Base-by-base conservation (phyloP, 2,888 invertebrate genomes). In the Cenopis cana region DNA sequence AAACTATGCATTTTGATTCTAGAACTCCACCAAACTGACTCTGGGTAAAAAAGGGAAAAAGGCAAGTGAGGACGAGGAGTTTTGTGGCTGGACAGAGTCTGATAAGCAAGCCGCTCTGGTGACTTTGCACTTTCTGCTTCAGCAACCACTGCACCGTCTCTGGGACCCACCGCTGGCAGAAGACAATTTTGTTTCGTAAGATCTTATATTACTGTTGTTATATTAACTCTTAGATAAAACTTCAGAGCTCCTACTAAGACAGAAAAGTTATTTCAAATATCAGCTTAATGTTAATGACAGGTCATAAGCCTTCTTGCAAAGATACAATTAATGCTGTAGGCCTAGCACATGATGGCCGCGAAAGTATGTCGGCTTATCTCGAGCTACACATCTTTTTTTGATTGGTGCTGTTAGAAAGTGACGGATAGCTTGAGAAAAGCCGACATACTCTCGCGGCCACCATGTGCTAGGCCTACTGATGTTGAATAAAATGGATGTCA, bases 151-250 rank as follows among this genome's bases (percentile, higher is more conserved):
- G 17, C 94, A 96, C 56, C 94, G 95, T 72, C 93, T 98, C 0
- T 98, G 98, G 97, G 95, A 95, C 78, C 97, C 97, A 8, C 97
- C 97, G 0, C 91, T 97, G 52, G 95, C 96, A 41, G 98, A 98
- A 81, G 96, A 97, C 82, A 95, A 95, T 78, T 98, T 98, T 94
- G 95, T 97, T 55, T 95, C 95, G 97, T 97, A 90, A 94, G 95
- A 91, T 38, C 0, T 52, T 46, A 36, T 10, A 18, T 18, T 17
- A 10, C 50, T 18, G 5, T 17, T 10, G 10, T 50, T 10, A 2
- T 50, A 18, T 17, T 18, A 18, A 18, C 10, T 18, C 10, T 50
- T 10, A 50, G 9, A 18, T 10, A 1, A 18, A 2, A 18, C 2
- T 18, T 41, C 14, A 41, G 6, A 6, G 41, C 4, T n/a, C n/a